Conservation (phyloP, 2,797 vertebrate species). For the Fratercula arctica region DNA sequence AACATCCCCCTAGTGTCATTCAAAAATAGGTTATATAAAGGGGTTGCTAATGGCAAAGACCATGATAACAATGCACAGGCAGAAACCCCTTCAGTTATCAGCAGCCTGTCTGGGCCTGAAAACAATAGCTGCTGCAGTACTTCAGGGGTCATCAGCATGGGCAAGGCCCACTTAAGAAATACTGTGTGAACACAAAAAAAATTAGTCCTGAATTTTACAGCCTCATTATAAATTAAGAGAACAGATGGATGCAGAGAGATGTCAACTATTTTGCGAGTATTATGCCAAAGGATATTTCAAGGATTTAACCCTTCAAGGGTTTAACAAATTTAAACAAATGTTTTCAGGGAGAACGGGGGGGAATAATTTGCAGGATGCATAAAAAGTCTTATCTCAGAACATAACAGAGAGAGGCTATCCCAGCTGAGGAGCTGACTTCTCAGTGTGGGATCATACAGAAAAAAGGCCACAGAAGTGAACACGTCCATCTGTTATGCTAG, state of each 20-base stretch:
- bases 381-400: background rate
- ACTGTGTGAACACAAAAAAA: background rate
- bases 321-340: background rate
- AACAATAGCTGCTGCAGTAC: background rate
- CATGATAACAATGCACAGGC: background rate
- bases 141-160: background rate
- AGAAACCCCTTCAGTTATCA: background rate
- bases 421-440: background rate
- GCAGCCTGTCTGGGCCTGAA: background rate
- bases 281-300: constrained; percentile 28
- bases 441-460: background rate
- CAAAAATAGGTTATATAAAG: background rate
- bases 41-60: background rate
- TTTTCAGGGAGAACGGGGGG: background rate
- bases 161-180: background rate
- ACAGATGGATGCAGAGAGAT: constrained; percentile 27
- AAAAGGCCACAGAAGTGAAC: background rate
- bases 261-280: background rate
- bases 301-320: background rate
- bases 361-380: background rate
- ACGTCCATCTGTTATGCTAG: background rate
- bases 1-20: background rate
- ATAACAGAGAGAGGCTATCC: background rate
- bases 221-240: background rate
- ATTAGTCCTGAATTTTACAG: background rate